These are phyloP conservation scores for Ganaspis sp. DNA, from an alignment of 1,140 invertebrate genomes.

Conservation along the genomic window DNA sequence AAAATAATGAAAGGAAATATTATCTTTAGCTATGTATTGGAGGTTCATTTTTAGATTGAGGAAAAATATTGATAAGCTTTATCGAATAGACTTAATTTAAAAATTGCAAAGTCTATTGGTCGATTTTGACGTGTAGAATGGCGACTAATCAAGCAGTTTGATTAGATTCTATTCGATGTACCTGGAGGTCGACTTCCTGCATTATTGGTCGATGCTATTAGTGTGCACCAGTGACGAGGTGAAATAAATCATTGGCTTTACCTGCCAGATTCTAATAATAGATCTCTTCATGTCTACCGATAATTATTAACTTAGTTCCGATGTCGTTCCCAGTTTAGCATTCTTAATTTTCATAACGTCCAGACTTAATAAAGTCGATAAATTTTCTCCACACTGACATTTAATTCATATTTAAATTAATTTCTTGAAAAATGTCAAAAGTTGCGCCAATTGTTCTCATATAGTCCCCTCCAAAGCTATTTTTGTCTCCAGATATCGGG, in stretches of 20 bases:
- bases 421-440: background rate
- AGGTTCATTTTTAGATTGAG: background rate
- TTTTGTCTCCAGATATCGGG: background rate
- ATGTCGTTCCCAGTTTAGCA: slow-evolving; percentile 51
- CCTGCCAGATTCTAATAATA: slow-evolving; percentile 51
- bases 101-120: slow-evolving; percentile 1
- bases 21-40: background rate
- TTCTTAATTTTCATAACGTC: slow-evolving; percentile 23
- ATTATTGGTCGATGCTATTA: slow-evolving; percentile 47
- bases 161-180: slow-evolving; percentile 46
- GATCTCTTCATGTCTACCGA: slow-evolving; percentile 44
- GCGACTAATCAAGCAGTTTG: slow-evolving; percentile 45
- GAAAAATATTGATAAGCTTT: background rate
- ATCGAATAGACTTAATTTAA: slow-evolving; percentile 4
- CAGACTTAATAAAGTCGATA: background rate
- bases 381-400: background rate
- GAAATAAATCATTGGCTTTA: slow-evolving; percentile 55
- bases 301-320: slow-evolving; percentile 57
- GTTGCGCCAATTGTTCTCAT: background rate
- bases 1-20: background rate
- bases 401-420: background rate
- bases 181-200: slow-evolving; percentile 46
- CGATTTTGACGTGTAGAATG: slow-evolving; percentile 39
- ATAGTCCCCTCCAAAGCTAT: background rate
- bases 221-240: slow-evolving; percentile 44